Percentiles rank a stretch among this genome's conserved stretches.
Evolutionary conservation across 2,888 invertebrate genomes (phyloP).

Genomic region (Limnephilus auricula): DNA sequence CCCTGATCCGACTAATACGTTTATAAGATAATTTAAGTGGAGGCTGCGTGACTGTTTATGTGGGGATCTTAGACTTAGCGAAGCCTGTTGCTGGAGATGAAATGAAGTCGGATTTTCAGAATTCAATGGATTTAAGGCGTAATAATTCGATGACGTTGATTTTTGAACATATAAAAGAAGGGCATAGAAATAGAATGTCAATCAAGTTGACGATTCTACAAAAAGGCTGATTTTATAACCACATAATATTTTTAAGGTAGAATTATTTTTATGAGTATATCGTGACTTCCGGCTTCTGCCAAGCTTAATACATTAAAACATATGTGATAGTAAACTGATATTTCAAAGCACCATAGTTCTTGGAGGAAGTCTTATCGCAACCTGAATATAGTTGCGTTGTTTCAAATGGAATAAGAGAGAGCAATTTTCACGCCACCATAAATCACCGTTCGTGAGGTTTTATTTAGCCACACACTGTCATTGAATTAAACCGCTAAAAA

Average conservation of each 20-base stretch:
- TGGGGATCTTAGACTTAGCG: conserved; percentile 27
- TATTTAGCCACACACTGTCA: neutral
- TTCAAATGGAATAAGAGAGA: too few species aligned
- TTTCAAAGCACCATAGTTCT: too few species aligned
- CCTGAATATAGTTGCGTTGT: too few species aligned
- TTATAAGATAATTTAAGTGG: conserved; percentile 63
- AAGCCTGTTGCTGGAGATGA: conserved; percentile 31
- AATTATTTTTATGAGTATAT: neutral
- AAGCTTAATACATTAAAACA: too few species aligned
- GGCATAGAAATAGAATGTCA: neutral
- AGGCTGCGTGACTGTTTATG: conserved; percentile 48
- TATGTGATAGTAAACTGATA: too few species aligned
- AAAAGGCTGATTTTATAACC: neutral
- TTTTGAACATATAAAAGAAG: neutral
- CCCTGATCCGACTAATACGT: conserved; percentile 62
- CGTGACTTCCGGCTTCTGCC: too few species aligned
- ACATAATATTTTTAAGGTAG: neutral
- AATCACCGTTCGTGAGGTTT: neutral
- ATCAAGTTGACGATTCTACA: neutral
- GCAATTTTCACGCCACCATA: neutral
- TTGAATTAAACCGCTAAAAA: neutral
- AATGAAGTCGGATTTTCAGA: neutral
- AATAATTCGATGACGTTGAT: neutral
- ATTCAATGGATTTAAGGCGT: neutral
- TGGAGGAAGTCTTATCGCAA: too few species aligned